Percentiles rank a stretch among this genome's conserved stretches.
Evolutionary conservation across 2,888 invertebrate species (phyloP).

Genomic region (Drosophila nigritarsus): DNA sequence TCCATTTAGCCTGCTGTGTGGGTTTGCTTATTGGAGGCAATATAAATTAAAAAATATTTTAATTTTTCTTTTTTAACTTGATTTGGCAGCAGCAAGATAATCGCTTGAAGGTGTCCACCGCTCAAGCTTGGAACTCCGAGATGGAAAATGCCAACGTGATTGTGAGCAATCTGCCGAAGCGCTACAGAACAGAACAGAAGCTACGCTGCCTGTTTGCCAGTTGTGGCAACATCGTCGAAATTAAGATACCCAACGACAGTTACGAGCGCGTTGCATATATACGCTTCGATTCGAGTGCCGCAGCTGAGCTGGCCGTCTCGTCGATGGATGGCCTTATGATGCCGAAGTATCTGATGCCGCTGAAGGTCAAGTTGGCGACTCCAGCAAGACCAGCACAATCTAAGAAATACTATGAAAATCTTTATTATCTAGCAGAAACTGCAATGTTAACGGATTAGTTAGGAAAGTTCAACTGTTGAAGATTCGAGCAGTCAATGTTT

Average conservation of each 20-base stretch:
- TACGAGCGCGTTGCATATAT: conserved; percentile 25
- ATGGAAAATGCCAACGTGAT: conserved; percentile 8
- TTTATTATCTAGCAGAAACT: too few species aligned
- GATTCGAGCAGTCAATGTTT: neutral
- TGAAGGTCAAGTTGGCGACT: neutral
- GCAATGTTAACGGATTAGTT: too few species aligned
- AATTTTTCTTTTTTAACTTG: neutral
- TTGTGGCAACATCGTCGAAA: conserved; percentile 24
- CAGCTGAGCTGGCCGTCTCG: conserved; percentile 20
- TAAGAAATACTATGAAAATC: accelerated
- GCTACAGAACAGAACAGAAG: neutral
- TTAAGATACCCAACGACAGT: conserved; percentile 9
- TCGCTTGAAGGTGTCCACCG: conserved; percentile 29
- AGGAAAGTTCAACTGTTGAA: neutral
- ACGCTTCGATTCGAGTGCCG: neutral
- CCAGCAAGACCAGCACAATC: accelerated
- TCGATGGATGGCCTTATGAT: neutral
- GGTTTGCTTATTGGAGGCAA: neutral
- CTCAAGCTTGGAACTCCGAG: neutral
- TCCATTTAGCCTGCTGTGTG: neutral
- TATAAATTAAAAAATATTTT: neutral
- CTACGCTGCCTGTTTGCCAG: neutral
- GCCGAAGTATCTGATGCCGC: accelerated
- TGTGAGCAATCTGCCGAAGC: conserved; percentile 14
- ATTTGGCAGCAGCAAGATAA: conserved; percentile 9